phyloP scores from a whole-genome alignment of 2,797 vertebrate genomes.

The Peromyscus melanophrys region DNA sequence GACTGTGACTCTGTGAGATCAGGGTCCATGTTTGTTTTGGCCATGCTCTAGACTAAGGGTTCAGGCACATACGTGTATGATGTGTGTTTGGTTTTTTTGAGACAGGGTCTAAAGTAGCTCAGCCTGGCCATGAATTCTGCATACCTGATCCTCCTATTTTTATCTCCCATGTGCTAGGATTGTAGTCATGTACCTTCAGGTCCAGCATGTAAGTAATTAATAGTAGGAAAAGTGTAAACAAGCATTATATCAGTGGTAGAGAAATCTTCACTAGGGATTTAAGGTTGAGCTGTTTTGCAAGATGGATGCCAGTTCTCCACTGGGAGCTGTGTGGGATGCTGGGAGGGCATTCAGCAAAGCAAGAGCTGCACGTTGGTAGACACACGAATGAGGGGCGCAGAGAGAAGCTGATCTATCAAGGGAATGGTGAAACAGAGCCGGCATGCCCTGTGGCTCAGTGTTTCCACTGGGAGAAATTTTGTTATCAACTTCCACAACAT shows the following conservation, averaged over 20 bases:
- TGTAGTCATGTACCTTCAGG: not conserved
- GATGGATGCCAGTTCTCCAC: not conserved
- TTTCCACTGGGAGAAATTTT: not conserved
- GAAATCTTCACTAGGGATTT: not conserved
- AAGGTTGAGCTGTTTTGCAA: not conserved
- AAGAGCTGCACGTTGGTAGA: not conserved
- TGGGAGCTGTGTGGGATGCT: not conserved
- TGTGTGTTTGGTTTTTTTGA: not conserved
- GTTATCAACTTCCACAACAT: not conserved
- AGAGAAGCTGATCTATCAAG: not conserved
- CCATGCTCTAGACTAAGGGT: not conserved
- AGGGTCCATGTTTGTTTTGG: not conserved
- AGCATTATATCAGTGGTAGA: not conserved
- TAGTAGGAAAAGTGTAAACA: not conserved
- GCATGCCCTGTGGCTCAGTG: no score
- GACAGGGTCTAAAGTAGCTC: not conserved
- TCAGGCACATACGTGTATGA: not conserved
- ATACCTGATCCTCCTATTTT: not conserved
- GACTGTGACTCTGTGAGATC: not conserved
- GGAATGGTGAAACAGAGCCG: fast-evolving
- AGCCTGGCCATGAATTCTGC: not conserved
- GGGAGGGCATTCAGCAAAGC: not conserved
- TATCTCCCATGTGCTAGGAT: not conserved
- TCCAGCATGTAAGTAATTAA: not conserved
- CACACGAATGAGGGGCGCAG: not conserved